Percentiles rank a stretch among this genome's conserved stretches.
These are phyloP conservation scores for Elysia crispata DNA, from an alignment of 2,888 invertebrate genomes.

Conservation along the genomic window DNA sequence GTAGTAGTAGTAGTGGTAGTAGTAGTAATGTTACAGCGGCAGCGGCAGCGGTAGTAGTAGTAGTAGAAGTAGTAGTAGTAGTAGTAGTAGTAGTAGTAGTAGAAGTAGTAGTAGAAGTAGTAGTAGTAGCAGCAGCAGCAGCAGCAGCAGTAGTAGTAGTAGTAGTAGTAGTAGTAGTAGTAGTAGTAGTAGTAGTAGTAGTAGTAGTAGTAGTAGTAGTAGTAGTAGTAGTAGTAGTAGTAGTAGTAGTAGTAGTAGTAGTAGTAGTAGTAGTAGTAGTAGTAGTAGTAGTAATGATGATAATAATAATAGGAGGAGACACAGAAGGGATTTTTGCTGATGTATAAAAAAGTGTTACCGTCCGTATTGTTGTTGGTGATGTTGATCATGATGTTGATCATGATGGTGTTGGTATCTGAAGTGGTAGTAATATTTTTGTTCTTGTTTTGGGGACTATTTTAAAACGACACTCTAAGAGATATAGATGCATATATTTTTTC, in stretches of 20 bases:
- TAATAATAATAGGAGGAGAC: too few relatives aligned
- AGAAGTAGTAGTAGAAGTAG: neutral
- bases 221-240: slow-evolving; percentile 4
- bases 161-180: slow-evolving; percentile 9
- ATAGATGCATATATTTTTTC: too few relatives aligned
- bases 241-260: slow-evolving; percentile 9
- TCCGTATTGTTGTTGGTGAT: too few relatives aligned
- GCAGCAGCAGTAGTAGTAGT: slow-evolving; percentile 9
- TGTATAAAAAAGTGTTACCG: too few relatives aligned
- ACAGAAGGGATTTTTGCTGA: too few relatives aligned
- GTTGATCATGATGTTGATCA: too few relatives aligned
- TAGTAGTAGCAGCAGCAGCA: too few relatives aligned
- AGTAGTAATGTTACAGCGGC: neutral
- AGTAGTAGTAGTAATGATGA: neutral
- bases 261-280: slow-evolving; percentile 9
- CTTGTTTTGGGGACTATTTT: too few relatives aligned
- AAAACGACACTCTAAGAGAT: too few relatives aligned
- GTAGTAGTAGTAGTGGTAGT: neutral
- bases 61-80: slow-evolving; percentile 4
- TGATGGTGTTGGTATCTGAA: too few relatives aligned
- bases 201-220: slow-evolving; percentile 9
- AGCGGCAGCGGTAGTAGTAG: neutral
- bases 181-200: slow-evolving; percentile 9
- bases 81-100: slow-evolving; percentile 4
- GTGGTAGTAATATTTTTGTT: too few relatives aligned